Evolutionary conservation across 1,140 invertebrate genomes (phyloP).

Genomic region (Lepidotrigona ventralis): DNA sequence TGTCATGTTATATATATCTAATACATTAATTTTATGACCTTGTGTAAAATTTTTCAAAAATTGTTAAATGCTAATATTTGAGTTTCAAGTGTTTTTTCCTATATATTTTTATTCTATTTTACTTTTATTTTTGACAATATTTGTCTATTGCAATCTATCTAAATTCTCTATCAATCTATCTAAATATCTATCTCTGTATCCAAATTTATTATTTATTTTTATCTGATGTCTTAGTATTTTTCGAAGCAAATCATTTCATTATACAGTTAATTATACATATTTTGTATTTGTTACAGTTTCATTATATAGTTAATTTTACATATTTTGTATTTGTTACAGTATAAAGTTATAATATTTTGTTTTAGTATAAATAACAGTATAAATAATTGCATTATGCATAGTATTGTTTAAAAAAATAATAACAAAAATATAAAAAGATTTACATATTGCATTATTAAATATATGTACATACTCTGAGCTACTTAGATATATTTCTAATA

Average conservation of each 20-base stretch:
- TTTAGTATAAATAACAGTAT: no score
- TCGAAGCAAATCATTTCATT: background rate
- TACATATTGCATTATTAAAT: no score
- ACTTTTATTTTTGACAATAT: background rate
- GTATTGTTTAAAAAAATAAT: background rate
- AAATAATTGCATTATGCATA: no score
- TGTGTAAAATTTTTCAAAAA: background rate
- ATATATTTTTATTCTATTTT: background rate
- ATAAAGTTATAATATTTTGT: no score
- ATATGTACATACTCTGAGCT: background rate
- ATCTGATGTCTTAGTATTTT: background rate
- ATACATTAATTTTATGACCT: background rate
- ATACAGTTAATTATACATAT: background rate
- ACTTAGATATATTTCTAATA: no score
- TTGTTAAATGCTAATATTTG: background rate
- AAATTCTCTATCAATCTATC: no score
- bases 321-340: background rate
- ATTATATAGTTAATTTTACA: background rate
- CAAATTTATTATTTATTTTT: background rate
- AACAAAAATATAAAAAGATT: background rate
- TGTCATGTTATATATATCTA: no score
- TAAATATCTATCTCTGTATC: background rate
- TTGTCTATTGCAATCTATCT: background rate
- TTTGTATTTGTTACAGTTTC: background rate
- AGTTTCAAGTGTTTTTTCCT: background rate